A percentile compares a stretch with the other conserved stretches of the same genome.
These are phyloP conservation scores for Eubasilissa splendida DNA, from an alignment of 2,888 invertebrate species.

Conservation along the genomic window DNA sequence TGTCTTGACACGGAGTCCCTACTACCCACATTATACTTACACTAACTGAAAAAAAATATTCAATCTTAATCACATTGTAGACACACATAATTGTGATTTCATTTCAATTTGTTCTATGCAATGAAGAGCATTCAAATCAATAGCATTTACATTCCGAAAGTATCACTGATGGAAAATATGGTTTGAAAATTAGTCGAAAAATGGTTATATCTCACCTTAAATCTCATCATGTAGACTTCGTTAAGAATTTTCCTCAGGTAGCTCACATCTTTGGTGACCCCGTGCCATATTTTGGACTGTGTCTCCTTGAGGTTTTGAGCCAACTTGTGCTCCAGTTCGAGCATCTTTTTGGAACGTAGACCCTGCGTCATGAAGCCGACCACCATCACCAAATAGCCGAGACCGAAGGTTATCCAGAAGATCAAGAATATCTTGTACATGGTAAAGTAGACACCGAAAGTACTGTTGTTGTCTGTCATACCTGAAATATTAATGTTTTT, in stretches of 20 bases:
- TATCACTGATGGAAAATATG: too few species aligned
- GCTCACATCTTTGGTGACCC: conserved; percentile 82
- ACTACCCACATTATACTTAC: too few species aligned
- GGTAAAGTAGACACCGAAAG: conserved; percentile 75
- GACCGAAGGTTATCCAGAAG: conserved; percentile 92
- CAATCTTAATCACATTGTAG: too few species aligned
- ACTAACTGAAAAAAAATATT: too few species aligned
- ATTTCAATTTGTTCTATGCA: too few species aligned
- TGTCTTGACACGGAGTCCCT: too few species aligned
- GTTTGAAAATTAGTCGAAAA: too few species aligned
- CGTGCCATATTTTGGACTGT: conserved; percentile 83
- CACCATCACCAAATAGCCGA: conserved; percentile 93
- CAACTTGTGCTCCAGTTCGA: conserved; percentile 82
- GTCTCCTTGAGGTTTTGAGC: conserved; percentile 84
- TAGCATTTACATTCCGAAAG: too few species aligned
- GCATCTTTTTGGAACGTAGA: conserved; percentile 82
- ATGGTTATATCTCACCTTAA: conserved; percentile 74
- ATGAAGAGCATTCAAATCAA: too few species aligned
- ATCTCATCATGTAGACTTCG: conserved; percentile 86
- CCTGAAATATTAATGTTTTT: conserved; percentile 63
- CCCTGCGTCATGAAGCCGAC: conserved; percentile 87
- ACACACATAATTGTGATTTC: too few species aligned
- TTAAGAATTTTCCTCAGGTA: conserved; percentile 83
- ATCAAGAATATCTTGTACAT: conserved; percentile 87
- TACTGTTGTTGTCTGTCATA: conserved; percentile 66